Evolutionary conservation across 2,113 vertebrate species (phyloP).

Genomic region (Mionectes macconnelli): DNA sequence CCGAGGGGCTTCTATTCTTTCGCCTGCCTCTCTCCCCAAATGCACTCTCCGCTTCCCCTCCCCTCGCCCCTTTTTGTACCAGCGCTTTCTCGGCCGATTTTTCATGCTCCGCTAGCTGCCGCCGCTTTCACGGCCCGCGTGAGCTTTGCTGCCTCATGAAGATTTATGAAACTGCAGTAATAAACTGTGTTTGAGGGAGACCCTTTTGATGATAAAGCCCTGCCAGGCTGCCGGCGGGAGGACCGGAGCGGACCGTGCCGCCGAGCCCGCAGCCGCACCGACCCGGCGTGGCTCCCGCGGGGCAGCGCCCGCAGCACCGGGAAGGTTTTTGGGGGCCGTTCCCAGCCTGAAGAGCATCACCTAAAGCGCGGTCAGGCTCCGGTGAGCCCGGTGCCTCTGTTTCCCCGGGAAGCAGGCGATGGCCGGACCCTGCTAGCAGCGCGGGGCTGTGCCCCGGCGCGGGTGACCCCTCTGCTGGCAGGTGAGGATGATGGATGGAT

Average conservation of each 20-base stretch:
- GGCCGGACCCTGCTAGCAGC: constrained; percentile 6
- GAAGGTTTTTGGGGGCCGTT: background rate
- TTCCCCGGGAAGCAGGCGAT: background rate
- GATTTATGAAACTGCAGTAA: constrained; percentile 65
- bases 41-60: background rate
- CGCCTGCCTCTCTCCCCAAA: background rate
- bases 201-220: background rate
- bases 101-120: constrained; percentile 37
- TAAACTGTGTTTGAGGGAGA: constrained; percentile 37
- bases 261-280: background rate
- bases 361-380: fast-evolving
- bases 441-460: background rate
- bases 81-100: background rate
- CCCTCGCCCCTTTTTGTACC: background rate
- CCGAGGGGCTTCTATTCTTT: background rate
- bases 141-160: constrained; percentile 9
- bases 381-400: fast-evolving
- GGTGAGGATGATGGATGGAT: constrained; percentile 35
- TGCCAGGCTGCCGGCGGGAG: background rate
- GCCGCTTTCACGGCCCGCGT: background rate
- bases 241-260: background rate
- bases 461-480: background rate
- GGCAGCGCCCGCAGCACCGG: background rate
- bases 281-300: background rate
- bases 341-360: background rate